Percentiles rank a stretch among this genome's conserved stretches.
Conservation (phyloP, 2,797 vertebrate species). For the Threskiornis aethiopicus region DNA sequence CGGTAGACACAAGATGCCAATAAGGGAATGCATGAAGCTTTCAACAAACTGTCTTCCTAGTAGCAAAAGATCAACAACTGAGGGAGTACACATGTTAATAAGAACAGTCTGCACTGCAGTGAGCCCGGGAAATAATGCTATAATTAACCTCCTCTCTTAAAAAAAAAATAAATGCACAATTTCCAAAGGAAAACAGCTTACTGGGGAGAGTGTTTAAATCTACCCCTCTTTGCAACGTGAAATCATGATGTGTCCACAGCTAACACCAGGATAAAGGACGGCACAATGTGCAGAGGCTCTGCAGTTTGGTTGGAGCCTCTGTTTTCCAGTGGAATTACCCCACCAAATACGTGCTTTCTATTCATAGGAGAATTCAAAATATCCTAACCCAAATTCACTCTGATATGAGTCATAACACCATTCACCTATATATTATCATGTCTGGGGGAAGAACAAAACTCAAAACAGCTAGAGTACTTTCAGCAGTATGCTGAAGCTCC, state of each 20-base stretch:
- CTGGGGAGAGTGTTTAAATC: not conserved
- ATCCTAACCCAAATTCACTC: not conserved
- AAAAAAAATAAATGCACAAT: not conserved
- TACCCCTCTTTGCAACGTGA: not conserved
- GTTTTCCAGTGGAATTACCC: not conserved
- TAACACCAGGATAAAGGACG: not conserved
- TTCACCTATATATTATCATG: not conserved
- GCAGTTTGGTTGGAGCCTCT: not conserved
- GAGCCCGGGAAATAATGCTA: not conserved
- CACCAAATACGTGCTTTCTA: not conserved
- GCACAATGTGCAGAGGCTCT: not conserved
- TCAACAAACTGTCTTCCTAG: not conserved
- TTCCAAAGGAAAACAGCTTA: not conserved
- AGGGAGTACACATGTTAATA: not conserved
- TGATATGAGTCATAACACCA: not conserved
- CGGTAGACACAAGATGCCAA: not conserved
- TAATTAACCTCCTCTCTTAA: not conserved
- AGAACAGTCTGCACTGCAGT: not conserved
- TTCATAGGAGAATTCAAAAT: not conserved
- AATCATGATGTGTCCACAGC: not conserved
- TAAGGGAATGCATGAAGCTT: not conserved
- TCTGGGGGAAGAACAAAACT: not conserved
- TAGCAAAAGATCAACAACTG: not conserved
- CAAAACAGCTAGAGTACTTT: not conserved
- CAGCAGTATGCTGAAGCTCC: not conserved